Percentiles rank a stretch among this genome's conserved stretches.
phyloP scores from a whole-genome alignment of 2,888 invertebrate species.

The Clostera curtula region DNA sequence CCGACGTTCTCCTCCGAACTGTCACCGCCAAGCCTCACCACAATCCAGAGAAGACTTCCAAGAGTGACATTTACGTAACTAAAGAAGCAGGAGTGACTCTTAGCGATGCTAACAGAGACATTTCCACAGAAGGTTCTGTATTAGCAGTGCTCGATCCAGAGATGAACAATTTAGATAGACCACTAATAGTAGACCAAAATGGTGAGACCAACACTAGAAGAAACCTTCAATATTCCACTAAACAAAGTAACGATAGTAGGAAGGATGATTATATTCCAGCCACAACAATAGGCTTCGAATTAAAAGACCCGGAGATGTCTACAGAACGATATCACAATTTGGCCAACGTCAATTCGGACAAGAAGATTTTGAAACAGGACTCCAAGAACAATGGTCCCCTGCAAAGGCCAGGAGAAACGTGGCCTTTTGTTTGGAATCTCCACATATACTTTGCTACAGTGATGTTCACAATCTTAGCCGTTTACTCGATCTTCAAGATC shows the following conservation, averaged over 20 bases:
- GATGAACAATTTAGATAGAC: constrained; percentile 70
- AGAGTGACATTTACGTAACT: constrained; percentile 56
- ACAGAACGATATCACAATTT: constrained; percentile 75
- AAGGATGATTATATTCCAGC: constrained; percentile 58
- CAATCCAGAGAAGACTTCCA: constrained; percentile 58
- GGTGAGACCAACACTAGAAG: constrained; percentile 70
- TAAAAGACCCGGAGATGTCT: constrained; percentile 67
- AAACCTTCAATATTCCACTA: constrained; percentile 66
- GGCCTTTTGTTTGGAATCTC: constrained; percentile 92
- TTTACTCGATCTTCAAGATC: constrained; percentile 90
- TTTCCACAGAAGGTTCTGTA: constrained; percentile 65
- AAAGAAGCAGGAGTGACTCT: constrained; percentile 65
- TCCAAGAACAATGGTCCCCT: constrained; percentile 50
- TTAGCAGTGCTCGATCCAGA: constrained; percentile 67
- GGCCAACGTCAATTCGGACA: constrained; percentile 74
- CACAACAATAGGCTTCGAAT: constrained; percentile 63
- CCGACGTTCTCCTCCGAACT: constrained; percentile 82
- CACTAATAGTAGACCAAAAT: constrained; percentile 60
- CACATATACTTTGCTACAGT: constrained; percentile 92
- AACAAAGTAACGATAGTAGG: constrained; percentile 52
- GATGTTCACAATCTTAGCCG: constrained; percentile 87
- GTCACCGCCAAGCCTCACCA: constrained; percentile 76
- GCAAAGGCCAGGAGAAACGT: constrained; percentile 75
- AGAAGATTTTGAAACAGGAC: constrained; percentile 60
- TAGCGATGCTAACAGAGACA: constrained; percentile 55